Evolutionary conservation across 2,888 invertebrate genomes (phyloP).

Genomic region (Chloroclystis v-ata): DNA sequence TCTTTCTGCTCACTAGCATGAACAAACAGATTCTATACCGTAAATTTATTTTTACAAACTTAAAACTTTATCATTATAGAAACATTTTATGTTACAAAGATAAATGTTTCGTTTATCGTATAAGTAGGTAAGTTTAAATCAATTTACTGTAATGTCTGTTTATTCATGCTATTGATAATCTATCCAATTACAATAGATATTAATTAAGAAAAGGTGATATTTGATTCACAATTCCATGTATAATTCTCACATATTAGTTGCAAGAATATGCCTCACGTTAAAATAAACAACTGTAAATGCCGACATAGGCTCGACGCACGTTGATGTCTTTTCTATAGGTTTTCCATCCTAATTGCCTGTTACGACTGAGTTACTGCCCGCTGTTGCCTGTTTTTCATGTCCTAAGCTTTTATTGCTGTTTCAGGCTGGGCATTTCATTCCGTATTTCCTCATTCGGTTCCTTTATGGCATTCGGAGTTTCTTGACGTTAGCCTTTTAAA

Average conservation of each 20-base stretch:
- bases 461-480: conserved; percentile 4
- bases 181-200: no score
- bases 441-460: conserved; percentile 4
- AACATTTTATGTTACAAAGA: no score
- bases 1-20: no score
- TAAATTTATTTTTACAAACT: no score
- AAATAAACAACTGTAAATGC: conserved; percentile 6
- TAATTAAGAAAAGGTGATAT: no score
- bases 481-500: neutral
- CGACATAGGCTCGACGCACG: conserved; percentile 26
- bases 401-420: conserved; percentile 10
- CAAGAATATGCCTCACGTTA: neutral
- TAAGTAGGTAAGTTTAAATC: no score
- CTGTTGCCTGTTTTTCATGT: conserved; percentile 11
- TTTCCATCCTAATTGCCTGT: conserved; percentile 13
- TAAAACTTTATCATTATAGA: no score
- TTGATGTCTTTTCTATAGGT: conserved; percentile 37
- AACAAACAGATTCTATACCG: no score
- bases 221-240: neutral
- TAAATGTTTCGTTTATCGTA: no score
- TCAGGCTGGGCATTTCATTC: conserved; percentile 3
- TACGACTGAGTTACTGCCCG: conserved; percentile 7
- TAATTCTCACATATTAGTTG: neutral
- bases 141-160: no score
- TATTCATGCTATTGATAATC: no score